Conservation (phyloP, 2,113 vertebrate genomes). For the Eulacestoma nigropectus region DNA sequence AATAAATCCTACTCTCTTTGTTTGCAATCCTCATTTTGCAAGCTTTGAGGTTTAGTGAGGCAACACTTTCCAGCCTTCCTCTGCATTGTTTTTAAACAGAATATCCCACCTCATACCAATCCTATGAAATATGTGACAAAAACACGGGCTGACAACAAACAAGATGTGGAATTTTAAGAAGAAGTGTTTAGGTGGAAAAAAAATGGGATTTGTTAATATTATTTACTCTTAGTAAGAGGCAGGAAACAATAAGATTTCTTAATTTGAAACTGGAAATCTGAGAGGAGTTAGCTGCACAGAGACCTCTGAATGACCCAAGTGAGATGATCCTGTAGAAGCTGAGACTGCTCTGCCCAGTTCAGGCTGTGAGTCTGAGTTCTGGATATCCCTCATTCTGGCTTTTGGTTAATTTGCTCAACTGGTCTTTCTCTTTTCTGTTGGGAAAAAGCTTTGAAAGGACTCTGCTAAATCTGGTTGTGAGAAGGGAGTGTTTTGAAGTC, state of each 20-base stretch:
- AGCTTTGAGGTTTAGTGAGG: background rate
- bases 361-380: background rate
- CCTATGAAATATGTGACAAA: background rate
- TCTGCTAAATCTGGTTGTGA: background rate
- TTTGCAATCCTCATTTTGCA: background rate
- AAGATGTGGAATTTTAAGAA: background rate
- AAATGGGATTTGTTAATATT: background rate
- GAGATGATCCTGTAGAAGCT: background rate
- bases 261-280: background rate
- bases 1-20: conserved; percentile 28
- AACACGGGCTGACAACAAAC: background rate
- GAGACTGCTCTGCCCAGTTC: background rate
- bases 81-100: background rate
- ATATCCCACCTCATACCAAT: background rate
- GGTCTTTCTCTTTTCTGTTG: background rate
- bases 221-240: background rate
- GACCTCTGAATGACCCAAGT: background rate
- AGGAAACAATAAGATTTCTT: background rate
- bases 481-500: background rate
- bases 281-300: background rate
- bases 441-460: background rate
- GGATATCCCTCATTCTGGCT: background rate
- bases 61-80: background rate
- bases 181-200: background rate
- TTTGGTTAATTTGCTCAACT: background rate